Base-by-base conservation (phyloP, 2,888 invertebrate genomes). In the Achlya flavicornis region DNA sequence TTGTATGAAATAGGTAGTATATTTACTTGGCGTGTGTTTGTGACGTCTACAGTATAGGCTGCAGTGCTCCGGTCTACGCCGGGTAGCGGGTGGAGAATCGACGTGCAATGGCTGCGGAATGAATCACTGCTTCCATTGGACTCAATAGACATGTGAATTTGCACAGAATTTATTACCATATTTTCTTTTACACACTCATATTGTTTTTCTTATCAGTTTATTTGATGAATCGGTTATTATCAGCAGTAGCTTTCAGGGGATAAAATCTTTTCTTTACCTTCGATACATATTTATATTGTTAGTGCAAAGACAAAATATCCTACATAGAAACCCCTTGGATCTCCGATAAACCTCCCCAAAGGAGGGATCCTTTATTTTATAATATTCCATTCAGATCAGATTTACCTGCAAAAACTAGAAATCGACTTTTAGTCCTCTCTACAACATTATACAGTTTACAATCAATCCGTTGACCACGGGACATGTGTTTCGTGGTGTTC, bases 31-130 rank as follows among this genome's bases (percentile, higher is more conserved):
- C 14, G 3, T 59, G 60, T 19, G 16, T 16, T n/a, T 60, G 12
- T 41, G 60, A 63, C 69, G 71, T 46, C 61, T 64, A 46, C 46
- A 43, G 61, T 61, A 62, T 60, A 26, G 61, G 64, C 48, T 64
- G 68, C n/a, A n/a, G n/a, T 65, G 60, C 11, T 14, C 32, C 33
- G 41, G 12, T 60, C 57, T 63, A 61, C 12, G 19, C 16, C 46
- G 43, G 48, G 4, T 38, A 38, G 53, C 46, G 43, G 48, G 8
- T 38, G 46, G 53, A 32, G 67, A 66, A 64, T 68, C 68, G 75
- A 88, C 88, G 89, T 89, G 89, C 84, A 76, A 73, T 70, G 90
- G 77, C 81, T 88, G 79, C 78, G 79, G 84, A 87, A 87, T 89
- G 86, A 88, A 84, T 84, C 84, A 76, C 79, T 79, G 81, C 80